Conservation (phyloP, 1,140 invertebrate genomes). For the Cyclargus thomasi region DNA sequence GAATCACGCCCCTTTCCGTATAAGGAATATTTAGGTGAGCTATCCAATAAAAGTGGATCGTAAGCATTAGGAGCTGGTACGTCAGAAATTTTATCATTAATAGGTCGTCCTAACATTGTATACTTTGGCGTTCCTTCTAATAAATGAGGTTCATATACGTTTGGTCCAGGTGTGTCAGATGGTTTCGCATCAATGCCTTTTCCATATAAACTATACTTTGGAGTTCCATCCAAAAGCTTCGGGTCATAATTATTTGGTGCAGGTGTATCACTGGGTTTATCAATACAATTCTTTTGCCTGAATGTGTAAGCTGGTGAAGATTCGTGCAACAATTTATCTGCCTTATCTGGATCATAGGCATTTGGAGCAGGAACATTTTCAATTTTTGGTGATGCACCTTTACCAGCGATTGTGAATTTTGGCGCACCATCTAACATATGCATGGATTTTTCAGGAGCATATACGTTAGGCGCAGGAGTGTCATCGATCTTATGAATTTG, state of each 20-base stretch:
- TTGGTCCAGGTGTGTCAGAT: conserved; percentile 70
- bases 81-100: conserved; percentile 79
- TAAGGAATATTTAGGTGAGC: conserved; percentile 82
- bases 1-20: conserved; percentile 76
- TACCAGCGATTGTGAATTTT: conserved; percentile 81
- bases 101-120: conserved; percentile 75
- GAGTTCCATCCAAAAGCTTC: conserved; percentile 80
- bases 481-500: conserved; percentile 65
- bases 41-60: conserved; percentile 78
- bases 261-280: conserved; percentile 74
- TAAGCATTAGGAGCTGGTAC: conserved; percentile 84
- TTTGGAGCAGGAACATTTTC: conserved; percentile 79
- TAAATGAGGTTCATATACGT: conserved; percentile 60
- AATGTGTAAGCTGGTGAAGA: conserved; percentile 79
- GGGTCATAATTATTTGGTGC: conserved; percentile 83
- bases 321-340: conserved; percentile 78
- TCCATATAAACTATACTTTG: conserved; percentile 82
- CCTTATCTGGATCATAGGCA: conserved; percentile 80
- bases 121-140: conserved; percentile 76
- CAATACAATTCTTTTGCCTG: conserved; percentile 74
- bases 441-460: conserved; percentile 84
- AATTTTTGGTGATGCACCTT: conserved; percentile 65
- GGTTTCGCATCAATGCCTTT: conserved; percentile 75
- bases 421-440: conserved; percentile 79
- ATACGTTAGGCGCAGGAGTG: conserved; percentile 76